These are phyloP conservation scores for Bergia puertoricense DNA, from an alignment of 92 coral and sea anemone genomes.

Conservation along the genomic window DNA sequence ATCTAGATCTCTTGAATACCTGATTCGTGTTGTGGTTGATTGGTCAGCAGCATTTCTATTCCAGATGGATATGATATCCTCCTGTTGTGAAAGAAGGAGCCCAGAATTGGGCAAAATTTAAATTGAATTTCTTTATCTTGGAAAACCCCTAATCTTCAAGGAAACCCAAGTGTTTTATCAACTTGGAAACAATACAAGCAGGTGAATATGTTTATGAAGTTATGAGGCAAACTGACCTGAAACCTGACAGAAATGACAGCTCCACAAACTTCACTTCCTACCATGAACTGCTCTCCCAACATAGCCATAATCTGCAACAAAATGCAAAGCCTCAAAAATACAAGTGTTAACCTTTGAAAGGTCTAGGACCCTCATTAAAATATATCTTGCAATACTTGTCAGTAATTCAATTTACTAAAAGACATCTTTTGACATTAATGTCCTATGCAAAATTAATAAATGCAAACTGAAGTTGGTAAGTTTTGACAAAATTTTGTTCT, in stretches of 20 bases:
- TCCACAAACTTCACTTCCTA: conserved; percentile 97
- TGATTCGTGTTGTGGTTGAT: conserved; percentile 95
- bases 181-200: neutral
- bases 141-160: neutral
- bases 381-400: no score
- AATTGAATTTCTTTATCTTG: neutral
- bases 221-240: conserved; percentile 66
- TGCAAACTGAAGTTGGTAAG: no score
- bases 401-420: no score
- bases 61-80: conserved; percentile 99
- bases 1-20: conserved; percentile 47
- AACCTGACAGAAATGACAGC: conserved; percentile 97
- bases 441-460: no score
- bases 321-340: neutral
- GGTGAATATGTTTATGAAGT: neutral
- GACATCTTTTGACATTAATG: no score
- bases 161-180: no score
- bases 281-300: conserved; percentile 99
- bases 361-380: no score
- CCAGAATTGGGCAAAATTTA: neutral
- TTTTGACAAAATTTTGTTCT: no score
- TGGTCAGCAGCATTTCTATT: conserved; percentile 97
- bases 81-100: conserved; percentile 50
- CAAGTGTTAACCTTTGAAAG: no score
- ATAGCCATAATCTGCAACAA: conserved; percentile 83